phyloP scores from a whole-genome alignment of 2,797 vertebrate genomes.

The Percopsis omiscomaycus region DNA sequence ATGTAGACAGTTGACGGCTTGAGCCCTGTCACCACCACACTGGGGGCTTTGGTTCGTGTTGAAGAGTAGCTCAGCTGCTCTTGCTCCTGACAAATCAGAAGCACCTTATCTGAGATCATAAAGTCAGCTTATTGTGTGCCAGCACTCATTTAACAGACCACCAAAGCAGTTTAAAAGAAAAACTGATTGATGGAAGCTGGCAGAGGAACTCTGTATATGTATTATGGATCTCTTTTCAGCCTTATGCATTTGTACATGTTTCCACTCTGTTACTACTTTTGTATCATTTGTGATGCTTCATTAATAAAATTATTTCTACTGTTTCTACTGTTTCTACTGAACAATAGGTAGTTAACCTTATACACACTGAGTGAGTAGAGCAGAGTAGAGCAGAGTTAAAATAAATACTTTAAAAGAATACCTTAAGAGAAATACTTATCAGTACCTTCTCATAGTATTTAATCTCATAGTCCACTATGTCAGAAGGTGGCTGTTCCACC shows the following conservation, averaged over 20 bases:
- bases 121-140: slow-evolving; percentile 13
- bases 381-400: neutral
- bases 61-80: slow-evolving; percentile 98
- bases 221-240: slow-evolving; percentile 16
- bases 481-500: slow-evolving; percentile 85
- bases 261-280: neutral
- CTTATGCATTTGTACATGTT: neutral
- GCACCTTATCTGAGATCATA: slow-evolving; percentile 22
- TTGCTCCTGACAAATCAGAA: slow-evolving; percentile 80
- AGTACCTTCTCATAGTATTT: slow-evolving; percentile 98
- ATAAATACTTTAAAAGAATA: neutral
- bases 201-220: slow-evolving; percentile 12
- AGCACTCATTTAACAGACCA: slow-evolving; percentile 23
- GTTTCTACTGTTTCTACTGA: too few species aligned
- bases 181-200: neutral
- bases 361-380: neutral
- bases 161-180: slow-evolving; percentile 27
- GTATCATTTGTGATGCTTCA: neutral
- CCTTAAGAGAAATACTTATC: neutral
- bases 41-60: slow-evolving; percentile 89
- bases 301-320: neutral
- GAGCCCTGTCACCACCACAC: slow-evolving; percentile 91
- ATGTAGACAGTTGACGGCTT: slow-evolving; percentile 92
- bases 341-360: too few species aligned
- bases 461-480: slow-evolving; percentile 97